Conservation (phyloP, 2,888 invertebrate species). For the Automeris io region DNA sequence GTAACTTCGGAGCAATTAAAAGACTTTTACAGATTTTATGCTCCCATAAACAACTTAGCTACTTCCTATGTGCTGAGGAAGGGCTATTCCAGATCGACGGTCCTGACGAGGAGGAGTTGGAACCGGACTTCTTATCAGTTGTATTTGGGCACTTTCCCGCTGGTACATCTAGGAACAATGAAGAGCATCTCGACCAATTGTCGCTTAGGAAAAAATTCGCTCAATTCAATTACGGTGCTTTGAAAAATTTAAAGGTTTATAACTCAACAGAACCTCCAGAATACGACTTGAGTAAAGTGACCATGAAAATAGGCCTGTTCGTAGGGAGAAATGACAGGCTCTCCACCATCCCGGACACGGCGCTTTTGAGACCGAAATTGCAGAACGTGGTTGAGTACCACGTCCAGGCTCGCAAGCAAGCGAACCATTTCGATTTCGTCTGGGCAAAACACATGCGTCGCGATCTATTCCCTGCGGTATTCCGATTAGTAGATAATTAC, state of each 20-base stretch:
- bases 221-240: constrained; percentile 21
- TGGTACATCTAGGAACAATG: constrained; percentile 16
- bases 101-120: constrained; percentile 15
- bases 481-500: constrained; percentile 3
- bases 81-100: constrained; percentile 12
- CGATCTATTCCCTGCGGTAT: constrained; percentile 22
- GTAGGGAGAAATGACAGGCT: constrained; percentile 24
- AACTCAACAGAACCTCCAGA: constrained; percentile 16
- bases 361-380: constrained; percentile 16
- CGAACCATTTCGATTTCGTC: constrained; percentile 28
- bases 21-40: constrained; percentile 10
- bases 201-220: constrained; percentile 11
- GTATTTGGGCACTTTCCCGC: constrained; percentile 20
- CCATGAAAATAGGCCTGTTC: constrained; percentile 18
- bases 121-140: constrained; percentile 14
- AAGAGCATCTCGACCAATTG: constrained; percentile 16
- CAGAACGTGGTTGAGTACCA: constrained; percentile 25
- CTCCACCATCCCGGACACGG: constrained; percentile 19
- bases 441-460: constrained; percentile 21
- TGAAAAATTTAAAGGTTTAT: constrained; percentile 17
- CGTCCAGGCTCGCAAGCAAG: constrained; percentile 12
- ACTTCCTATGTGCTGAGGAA: constrained; percentile 12
- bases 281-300: constrained; percentile 15
- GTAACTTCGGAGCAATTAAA: background rate
- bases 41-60: constrained; percentile 7